Base-by-base conservation (phyloP, 2,888 invertebrate species). In the Aporophyla lueneburgensis region DNA sequence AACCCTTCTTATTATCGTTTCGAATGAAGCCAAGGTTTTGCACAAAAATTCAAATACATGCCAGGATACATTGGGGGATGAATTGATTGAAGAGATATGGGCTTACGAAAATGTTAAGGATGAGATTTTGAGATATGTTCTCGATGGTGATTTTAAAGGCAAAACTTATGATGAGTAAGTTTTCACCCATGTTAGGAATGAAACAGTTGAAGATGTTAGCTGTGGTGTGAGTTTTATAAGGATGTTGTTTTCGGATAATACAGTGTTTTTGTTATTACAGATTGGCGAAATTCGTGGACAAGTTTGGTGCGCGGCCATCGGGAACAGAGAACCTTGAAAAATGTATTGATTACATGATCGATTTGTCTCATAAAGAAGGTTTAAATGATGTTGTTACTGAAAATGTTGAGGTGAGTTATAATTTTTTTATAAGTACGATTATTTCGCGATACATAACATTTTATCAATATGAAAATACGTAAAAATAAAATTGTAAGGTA, bases 381-480 rank as follows among this genome's bases (percentile, higher is more conserved):
- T 85, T 96, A 16, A 75, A 92, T 70, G 97, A 98, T 88, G 98
- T 98, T 9, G 97, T 97, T 83, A 98, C 98, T 0, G 98, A 99
- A 95, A 92, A 97, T 40, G 97, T 97, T 2, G 91, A 95, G 91
- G 96, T 96, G 89, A 87, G 78, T 72, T 43, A 27, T 51, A 6
- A 5, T 19, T 0, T 14, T 65, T 21, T 5, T 46, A n/a, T n/a
- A 10, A 40, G 40, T 19, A 9, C 0, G 16, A n/a, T 43, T 19
- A n/a, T 49, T 68, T 21, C 19, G 46, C 6, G 27, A 51, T 14
- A 5, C 16, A 16, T 51, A 33, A 21, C 14, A 27, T 21, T 21
- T 27, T 4, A 49, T 12, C 7, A 24, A 49, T 46, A 0, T 2
- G 7, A 65, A 5, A 24, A 12, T n/a, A n/a, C 10, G 19, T 21